Conservation (phyloP, 2,113 vertebrate genomes). For the Ellobius talpinus region DNA sequence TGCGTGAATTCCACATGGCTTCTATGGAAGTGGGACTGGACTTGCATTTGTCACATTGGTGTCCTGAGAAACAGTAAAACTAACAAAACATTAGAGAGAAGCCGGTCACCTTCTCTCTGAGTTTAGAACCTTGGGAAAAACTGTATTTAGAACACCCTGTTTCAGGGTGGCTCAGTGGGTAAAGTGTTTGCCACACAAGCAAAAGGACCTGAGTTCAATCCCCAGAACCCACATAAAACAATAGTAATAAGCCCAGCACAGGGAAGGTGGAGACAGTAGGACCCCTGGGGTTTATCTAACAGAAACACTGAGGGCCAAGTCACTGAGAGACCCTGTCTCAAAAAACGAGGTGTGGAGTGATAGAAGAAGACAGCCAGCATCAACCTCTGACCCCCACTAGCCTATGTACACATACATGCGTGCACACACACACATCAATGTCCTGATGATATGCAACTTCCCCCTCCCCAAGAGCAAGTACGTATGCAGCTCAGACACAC, state of each 20-base stretch:
- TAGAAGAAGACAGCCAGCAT: not conserved
- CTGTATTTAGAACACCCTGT: not conserved
- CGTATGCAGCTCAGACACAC: not conserved
- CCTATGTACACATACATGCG: no score
- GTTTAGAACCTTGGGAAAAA: not conserved
- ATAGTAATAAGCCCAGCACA: not conserved
- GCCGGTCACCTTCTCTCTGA: not conserved
- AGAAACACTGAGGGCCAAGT: not conserved
- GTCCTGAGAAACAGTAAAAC: not conserved
- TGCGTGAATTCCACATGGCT: not conserved
- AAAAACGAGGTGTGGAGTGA: not conserved
- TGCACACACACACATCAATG: not conserved
- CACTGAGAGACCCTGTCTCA: not conserved
- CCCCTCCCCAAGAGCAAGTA: not conserved
- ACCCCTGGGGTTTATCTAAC: not conserved
- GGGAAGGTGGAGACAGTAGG: no score
- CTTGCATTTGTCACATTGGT: not conserved
- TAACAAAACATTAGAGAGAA: not conserved
- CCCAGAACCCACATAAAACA: not conserved
- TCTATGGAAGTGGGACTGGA: not conserved
- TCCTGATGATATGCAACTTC: not conserved
- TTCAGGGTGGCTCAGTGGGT: not conserved
- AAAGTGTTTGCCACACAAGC: not conserved
- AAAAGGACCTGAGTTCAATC: not conserved
- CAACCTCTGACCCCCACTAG: not conserved